Evolutionary conservation across 2,113 vertebrate species (phyloP).

Genomic region (Tragulus kanchil): DNA sequence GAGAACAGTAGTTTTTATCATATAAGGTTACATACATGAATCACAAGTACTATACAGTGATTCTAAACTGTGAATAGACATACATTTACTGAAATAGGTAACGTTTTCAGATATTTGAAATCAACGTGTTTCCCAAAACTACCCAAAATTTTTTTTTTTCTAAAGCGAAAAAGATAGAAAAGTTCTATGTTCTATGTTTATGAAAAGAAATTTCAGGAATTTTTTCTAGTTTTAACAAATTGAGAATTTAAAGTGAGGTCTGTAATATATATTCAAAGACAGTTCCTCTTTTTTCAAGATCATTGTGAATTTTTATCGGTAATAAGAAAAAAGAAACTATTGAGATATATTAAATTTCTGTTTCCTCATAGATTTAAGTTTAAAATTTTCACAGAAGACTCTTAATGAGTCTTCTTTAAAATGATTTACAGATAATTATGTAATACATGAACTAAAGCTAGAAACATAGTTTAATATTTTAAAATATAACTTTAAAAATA

Average conservation of each 20-base stretch:
- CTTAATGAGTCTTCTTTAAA: slow-evolving; percentile 35
- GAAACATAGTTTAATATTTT: slow-evolving; percentile 55
- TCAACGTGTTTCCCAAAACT: neutral
- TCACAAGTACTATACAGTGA: neutral
- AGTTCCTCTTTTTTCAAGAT: neutral
- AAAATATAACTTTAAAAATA: slow-evolving; percentile 24
- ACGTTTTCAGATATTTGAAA: neutral
- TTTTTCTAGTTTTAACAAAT: neutral
- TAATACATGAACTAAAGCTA: slow-evolving; percentile 28
- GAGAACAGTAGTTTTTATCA: neutral
- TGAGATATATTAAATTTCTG: neutral
- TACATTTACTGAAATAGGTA: neutral
- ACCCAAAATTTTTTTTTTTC: too few relatives aligned
- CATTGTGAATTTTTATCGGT: slow-evolving; percentile 21
- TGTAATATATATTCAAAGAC: neutral
- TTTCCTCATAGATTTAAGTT: slow-evolving; percentile 25
- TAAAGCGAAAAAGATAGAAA: slow-evolving; percentile 46
- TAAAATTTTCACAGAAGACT: slow-evolving; percentile 53
- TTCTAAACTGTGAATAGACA: neutral
- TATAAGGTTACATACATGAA: neutral
- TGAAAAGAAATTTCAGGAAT: neutral
- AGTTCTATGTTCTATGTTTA: neutral
- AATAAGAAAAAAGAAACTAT: slow-evolving; percentile 26
- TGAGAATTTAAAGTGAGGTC: neutral
- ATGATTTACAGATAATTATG: slow-evolving; percentile 64